Conservation (phyloP, 2,888 invertebrate genomes). For the Tricholauxania praeusta region DNA sequence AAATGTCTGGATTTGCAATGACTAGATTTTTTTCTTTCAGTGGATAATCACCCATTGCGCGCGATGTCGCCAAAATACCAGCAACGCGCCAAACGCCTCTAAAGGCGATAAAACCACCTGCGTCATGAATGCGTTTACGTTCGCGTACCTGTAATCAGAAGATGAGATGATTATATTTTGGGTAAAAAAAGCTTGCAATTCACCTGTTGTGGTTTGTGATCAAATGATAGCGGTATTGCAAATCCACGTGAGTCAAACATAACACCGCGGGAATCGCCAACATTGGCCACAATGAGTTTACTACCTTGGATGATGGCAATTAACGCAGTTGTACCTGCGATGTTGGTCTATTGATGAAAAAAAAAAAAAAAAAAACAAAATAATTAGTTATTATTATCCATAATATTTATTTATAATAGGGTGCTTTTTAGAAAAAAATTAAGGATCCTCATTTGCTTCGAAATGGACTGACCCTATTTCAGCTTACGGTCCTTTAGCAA, state of each 20-base stretch:
- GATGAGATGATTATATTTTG: too few relatives aligned
- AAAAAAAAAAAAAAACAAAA: slow-evolving; percentile 34
- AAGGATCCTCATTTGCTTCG: too few relatives aligned
- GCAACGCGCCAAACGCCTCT: slow-evolving; percentile 97
- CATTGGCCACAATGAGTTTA: slow-evolving; percentile 91
- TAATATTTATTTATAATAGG: too few relatives aligned
- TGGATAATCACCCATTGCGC: slow-evolving; percentile 95
- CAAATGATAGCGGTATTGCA: slow-evolving; percentile 92
- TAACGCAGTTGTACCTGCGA: slow-evolving; percentile 91
- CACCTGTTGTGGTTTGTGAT: slow-evolving; percentile 97
- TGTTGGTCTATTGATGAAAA: slow-evolving; percentile 70
- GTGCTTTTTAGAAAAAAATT: too few relatives aligned
- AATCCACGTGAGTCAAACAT: slow-evolving; percentile 93
- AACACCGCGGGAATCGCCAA: slow-evolving; percentile 96
- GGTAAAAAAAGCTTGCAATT: too few relatives aligned
- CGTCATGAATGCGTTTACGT: slow-evolving; percentile 90
- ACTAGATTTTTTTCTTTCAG: slow-evolving; percentile 93
- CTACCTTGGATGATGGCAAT: slow-evolving; percentile 88
- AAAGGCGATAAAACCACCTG: slow-evolving; percentile 94
- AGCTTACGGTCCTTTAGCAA: too few relatives aligned
- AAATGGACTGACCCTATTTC: too few relatives aligned
- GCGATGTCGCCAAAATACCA: slow-evolving; percentile 92
- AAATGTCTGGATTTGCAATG: slow-evolving; percentile 95
- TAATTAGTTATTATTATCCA: neutral
- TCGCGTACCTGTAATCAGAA: slow-evolving; percentile 79